Evolutionary conservation across 2,888 invertebrate species (phyloP).

Genomic region (Thereva unica): DNA sequence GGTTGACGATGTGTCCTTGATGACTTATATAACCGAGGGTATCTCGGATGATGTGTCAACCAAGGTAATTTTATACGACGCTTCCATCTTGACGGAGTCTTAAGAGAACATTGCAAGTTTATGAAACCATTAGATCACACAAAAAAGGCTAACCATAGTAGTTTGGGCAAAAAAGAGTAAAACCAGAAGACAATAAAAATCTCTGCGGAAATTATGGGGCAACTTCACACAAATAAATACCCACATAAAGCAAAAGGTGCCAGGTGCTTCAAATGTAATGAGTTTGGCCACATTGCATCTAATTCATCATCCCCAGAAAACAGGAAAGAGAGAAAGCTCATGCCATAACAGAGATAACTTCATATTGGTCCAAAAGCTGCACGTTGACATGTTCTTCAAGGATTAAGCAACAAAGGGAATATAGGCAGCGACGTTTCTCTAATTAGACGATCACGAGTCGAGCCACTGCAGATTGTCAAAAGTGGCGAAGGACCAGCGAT

Average conservation of each 20-base stretch:
- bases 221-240: slow-evolving; percentile 27
- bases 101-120: slow-evolving; percentile 19
- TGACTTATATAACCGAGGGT: slow-evolving; percentile 48
- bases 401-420: too few species aligned
- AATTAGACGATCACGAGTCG: too few species aligned
- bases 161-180: neutral
- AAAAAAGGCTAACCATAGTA: neutral
- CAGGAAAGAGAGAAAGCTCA: neutral
- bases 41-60: slow-evolving; percentile 44
- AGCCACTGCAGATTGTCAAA: too few species aligned
- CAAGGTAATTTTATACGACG: slow-evolving; percentile 45
- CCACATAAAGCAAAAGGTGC: slow-evolving; percentile 42
- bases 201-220: slow-evolving; percentile 37
- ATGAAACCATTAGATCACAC: slow-evolving; percentile 11
- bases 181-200: neutral
- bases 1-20: slow-evolving; percentile 45
- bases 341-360: too few species aligned
- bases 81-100: slow-evolving; percentile 28
- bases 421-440: too few species aligned
- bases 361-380: too few species aligned
- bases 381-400: too few species aligned
- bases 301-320: too few species aligned
- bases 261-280: slow-evolving; percentile 50
- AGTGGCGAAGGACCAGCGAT: too few species aligned
- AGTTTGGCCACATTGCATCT: slow-evolving; percentile 44